Evolutionary conservation across 1,140 invertebrate genomes (phyloP).

Genomic region (Pseudobourletiella spinata): DNA sequence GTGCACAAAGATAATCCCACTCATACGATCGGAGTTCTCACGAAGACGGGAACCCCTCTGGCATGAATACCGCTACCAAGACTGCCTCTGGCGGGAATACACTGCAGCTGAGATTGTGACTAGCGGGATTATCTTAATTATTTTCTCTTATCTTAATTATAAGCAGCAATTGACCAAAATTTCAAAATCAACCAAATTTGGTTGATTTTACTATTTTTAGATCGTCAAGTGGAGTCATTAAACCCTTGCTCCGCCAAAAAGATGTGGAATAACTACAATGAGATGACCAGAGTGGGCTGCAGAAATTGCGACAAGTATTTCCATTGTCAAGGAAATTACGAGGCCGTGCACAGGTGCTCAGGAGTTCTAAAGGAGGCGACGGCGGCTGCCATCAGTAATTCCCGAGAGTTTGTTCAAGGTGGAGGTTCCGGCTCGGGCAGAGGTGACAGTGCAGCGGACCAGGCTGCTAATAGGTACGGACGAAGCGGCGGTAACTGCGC

Average conservation of each 20-base stretch:
- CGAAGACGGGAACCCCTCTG: too few relatives aligned
- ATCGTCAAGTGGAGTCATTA: neutral
- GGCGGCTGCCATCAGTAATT: neutral
- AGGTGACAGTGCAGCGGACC: neutral
- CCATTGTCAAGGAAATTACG: neutral
- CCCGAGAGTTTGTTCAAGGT: neutral
- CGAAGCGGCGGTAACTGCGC: conserved; percentile 1
- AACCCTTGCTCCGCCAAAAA: conserved; percentile 1
- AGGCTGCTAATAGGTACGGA: conserved; percentile 1
- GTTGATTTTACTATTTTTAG: too few relatives aligned
- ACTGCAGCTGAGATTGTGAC: too few relatives aligned
- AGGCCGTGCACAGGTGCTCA: neutral
- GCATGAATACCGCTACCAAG: too few relatives aligned
- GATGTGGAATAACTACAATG: neutral
- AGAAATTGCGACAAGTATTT: conserved; percentile 10
- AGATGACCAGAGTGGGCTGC: neutral
- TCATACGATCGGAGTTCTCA: too few relatives aligned
- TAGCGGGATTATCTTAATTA: too few relatives aligned
- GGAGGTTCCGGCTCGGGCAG: neutral
- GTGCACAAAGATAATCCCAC: too few relatives aligned
- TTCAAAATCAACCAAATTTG: too few relatives aligned
- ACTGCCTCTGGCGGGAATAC: too few relatives aligned
- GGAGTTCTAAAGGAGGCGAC: neutral
- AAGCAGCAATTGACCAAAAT: too few relatives aligned
- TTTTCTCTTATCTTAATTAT: too few relatives aligned